phyloP scores from a whole-genome alignment of 1,140 invertebrate species.

The Geopemphigus sp. region DNA sequence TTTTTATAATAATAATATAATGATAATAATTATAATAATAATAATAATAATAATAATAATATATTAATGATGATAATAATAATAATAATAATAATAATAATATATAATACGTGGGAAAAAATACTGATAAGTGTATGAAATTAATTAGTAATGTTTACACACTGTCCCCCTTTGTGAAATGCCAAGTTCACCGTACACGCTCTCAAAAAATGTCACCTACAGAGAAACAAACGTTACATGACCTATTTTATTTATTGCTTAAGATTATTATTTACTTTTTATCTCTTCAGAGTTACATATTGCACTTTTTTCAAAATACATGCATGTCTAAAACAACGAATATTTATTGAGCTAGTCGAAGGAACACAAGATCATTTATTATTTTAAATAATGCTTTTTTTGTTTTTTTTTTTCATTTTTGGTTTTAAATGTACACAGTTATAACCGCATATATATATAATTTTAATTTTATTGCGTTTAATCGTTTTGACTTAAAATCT shows the following conservation, averaged over 20 bases:
- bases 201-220: conserved; percentile 42
- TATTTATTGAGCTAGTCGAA: conserved; percentile 37
- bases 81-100: conserved; percentile 2
- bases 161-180: conserved; percentile 1
- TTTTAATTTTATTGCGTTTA: conserved; percentile 24
- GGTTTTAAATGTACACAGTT: background rate
- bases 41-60: conserved; percentile 6
- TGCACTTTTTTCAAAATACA: background rate
- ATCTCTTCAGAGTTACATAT: conserved; percentile 21
- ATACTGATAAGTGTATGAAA: conserved; percentile 31
- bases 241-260: conserved; percentile 42
- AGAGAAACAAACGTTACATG: conserved; percentile 6
- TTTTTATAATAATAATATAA: background rate
- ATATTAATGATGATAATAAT: background rate
- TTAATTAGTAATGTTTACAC: background rate
- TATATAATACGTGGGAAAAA: conserved; percentile 17
- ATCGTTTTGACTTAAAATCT: conserved; percentile 7
- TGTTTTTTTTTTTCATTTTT: background rate
- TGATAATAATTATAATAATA: conserved; percentile 4
- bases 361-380: conserved; percentile 36
- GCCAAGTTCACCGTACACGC: conserved; percentile 11
- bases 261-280: conserved; percentile 25
- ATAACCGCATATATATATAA: conserved; percentile 14
- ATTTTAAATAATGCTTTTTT: conserved; percentile 25
- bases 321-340: conserved; percentile 33